Evolutionary conservation across 2,888 invertebrate genomes (phyloP).

Genomic region (Neoascia interrupta): DNA sequence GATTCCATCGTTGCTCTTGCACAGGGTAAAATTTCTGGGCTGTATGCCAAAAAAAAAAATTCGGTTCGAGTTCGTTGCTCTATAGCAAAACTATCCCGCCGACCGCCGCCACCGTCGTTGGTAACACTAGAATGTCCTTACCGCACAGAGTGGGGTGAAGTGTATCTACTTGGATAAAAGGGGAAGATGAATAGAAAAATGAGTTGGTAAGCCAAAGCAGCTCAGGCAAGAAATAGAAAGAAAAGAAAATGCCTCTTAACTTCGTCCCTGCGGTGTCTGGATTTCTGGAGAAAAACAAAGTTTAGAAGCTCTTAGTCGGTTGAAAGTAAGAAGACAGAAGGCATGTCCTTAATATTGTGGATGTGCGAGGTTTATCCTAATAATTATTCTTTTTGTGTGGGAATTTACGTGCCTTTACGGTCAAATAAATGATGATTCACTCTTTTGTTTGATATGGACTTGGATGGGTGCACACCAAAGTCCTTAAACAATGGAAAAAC

Average conservation of each 20-base stretch:
- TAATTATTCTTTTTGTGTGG: no score
- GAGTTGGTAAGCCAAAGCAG: no score
- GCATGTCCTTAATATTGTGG: not conserved
- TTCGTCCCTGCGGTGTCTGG: not conserved
- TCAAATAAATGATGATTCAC: no score
- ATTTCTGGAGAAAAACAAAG: not conserved
- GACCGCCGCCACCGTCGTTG: no score
- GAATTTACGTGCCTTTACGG: no score
- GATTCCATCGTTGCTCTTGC: constrained; percentile 36
- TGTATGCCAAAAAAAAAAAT: constrained; percentile 56
- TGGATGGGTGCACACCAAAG: no score
- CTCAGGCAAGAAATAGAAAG: no score
- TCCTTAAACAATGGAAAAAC: no score
- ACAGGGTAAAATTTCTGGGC: constrained; percentile 55
- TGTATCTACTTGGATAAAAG: no score
- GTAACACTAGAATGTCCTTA: not conserved
- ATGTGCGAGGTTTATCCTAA: constrained; percentile 2
- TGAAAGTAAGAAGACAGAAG: not conserved
- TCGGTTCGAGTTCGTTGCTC: constrained; percentile 56
- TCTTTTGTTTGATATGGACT: no score
- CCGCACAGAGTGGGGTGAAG: not conserved
- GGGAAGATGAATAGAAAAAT: not conserved
- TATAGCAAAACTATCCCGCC: no score
- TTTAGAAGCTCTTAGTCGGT: not conserved
- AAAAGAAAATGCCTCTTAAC: no score